Evolutionary conservation across 2,888 invertebrate genomes (phyloP).

Genomic region (Tridacna gigas): DNA sequence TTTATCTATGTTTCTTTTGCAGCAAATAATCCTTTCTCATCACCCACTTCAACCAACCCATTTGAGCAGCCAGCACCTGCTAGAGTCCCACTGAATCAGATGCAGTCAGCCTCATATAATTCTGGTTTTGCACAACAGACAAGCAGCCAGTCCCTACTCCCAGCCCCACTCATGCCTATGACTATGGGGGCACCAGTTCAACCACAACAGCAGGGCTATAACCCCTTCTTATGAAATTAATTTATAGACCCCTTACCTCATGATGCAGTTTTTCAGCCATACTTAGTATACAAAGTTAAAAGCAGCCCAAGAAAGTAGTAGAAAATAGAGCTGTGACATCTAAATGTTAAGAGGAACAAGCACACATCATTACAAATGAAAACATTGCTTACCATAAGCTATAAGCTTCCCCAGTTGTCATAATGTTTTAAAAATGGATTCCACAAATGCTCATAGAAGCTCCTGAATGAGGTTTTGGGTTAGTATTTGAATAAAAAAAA

Average conservation of each 20-base stretch:
- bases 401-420: neutral
- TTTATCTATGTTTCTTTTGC: constrained; percentile 37
- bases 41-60: constrained; percentile 76
- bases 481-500: too few species aligned
- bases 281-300: neutral
- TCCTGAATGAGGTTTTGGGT: too few species aligned
- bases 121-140: constrained; percentile 76
- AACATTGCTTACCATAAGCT: too few species aligned
- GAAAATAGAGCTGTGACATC: too few species aligned
- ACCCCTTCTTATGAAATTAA: constrained; percentile 79
- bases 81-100: constrained; percentile 80
- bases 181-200: constrained; percentile 66
- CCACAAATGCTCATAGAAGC: neutral
- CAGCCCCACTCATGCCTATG: constrained; percentile 77
- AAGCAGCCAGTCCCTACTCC: constrained; percentile 71
- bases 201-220: constrained; percentile 74
- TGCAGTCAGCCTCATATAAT: constrained; percentile 71
- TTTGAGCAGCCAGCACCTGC: constrained; percentile 77
- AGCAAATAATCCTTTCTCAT: constrained; percentile 81
- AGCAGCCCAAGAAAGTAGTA: too few species aligned
- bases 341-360: too few species aligned
- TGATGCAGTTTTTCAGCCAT: neutral
- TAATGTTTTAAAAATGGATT: neutral
- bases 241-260: neutral
- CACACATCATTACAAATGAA: too few species aligned